Conservation (phyloP, 2,888 invertebrate species). For the Sialis lutaria region DNA sequence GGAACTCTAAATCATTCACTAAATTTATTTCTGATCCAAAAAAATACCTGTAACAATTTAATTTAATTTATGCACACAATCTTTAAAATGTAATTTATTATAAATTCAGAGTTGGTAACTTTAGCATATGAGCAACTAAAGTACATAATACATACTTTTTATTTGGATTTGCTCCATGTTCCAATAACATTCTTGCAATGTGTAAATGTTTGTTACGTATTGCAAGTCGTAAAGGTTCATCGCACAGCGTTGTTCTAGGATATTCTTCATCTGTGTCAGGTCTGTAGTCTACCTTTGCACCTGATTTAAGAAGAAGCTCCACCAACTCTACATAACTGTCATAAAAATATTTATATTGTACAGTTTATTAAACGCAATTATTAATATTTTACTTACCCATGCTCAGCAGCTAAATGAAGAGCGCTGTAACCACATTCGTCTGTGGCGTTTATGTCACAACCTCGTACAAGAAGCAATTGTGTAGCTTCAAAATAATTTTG, state of each 20-base stretch:
- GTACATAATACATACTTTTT: slow-evolving; percentile 31
- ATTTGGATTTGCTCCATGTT: slow-evolving; percentile 78
- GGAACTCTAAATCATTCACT: slow-evolving; percentile 63
- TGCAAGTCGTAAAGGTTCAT: slow-evolving; percentile 78
- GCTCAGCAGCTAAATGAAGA: slow-evolving; percentile 77
- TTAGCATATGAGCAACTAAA: no score
- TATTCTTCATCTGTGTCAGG: slow-evolving; percentile 53
- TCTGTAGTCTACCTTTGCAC: slow-evolving; percentile 65
- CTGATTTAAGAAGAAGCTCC: slow-evolving; percentile 52
- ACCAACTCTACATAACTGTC: slow-evolving; percentile 47
- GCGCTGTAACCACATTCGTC: slow-evolving; percentile 88
- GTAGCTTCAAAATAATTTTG: slow-evolving; percentile 68
- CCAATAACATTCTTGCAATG: slow-evolving; percentile 51
- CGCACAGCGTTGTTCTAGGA: slow-evolving; percentile 55
- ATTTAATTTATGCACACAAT: background rate
- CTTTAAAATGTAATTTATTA: no score
- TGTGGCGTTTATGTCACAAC: slow-evolving; percentile 63
- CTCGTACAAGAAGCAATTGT: slow-evolving; percentile 59
- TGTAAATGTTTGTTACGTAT: slow-evolving; percentile 71
- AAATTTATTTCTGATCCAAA: slow-evolving; percentile 82
- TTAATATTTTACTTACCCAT: slow-evolving; percentile 36
- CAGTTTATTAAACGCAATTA: background rate
- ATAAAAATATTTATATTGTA: slow-evolving; percentile 8
- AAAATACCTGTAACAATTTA: slow-evolving; percentile 37
- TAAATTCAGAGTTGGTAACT: no score